Base-by-base conservation (phyloP, 2,113 vertebrate species). In the Lepus europaeus region DNA sequence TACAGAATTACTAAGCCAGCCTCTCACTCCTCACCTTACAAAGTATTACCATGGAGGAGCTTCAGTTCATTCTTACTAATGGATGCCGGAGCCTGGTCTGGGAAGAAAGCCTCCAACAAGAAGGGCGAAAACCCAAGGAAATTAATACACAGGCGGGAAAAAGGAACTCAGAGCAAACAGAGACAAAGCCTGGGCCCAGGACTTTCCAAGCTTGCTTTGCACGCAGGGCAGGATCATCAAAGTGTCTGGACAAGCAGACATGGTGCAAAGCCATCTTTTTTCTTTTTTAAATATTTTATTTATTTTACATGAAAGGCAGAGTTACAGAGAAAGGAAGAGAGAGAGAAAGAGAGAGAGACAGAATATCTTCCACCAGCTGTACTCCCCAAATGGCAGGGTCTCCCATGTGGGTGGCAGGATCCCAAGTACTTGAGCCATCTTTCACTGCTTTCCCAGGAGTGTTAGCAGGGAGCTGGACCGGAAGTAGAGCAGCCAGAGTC, bases 41-140 rank as follows among this genome's bases (percentile, higher is more conserved):
- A 4, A 74, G 59, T 29, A 88, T 61, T 63, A 66, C 13, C 27
- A 87, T 14, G 59, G n/a, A 5, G 53, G 69, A 85, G 23, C 66
- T 93, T 61, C 39, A 87, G 77, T 73, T 87, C 59, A 68, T 68
- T 94, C 45, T 86, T 93, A 92, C 72, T 2, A 63, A 33, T 16
- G 29, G 16, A 59, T 63, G 11, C 31, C 63, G 20, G 17, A 83
- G 56, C 10, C 56, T 83, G 78, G 51, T 81, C 64, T 45, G 72
- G 59, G 64, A 90, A 89, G 39, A 77, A 95, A 77, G 9, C 6
- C 49, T 90, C 74, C 4, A 22, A 89, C 13, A 36, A 5, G 19
- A 86, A 13, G 56, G 36, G 69, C n/a, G 70, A 70, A 85, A 89
- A 27, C 49, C 29, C 23, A 64, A 87, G 87, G 49, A 73, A 29